Evolutionary conservation across 1,140 invertebrate species (phyloP).

Genomic region (Drosophila santomea): DNA sequence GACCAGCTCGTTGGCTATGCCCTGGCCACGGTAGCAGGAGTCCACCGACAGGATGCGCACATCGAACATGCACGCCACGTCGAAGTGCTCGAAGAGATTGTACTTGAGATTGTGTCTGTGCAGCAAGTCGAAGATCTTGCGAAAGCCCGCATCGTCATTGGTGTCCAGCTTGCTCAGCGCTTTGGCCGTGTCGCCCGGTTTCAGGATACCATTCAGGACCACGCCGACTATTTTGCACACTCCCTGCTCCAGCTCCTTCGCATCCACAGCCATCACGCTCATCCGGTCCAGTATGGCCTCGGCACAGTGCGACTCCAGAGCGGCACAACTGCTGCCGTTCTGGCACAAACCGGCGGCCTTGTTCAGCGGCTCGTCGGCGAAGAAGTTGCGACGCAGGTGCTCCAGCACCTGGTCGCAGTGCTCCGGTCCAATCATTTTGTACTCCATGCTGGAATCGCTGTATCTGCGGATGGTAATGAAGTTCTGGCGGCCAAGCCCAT

Average conservation of each 20-base stretch:
- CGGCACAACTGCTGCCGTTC: conserved; percentile 88
- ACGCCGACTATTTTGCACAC: conserved; percentile 88
- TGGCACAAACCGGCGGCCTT: conserved; percentile 89
- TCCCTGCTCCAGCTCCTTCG: not conserved
- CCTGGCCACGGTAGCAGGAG: conserved; percentile 88
- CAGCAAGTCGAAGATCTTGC: conserved; percentile 88
- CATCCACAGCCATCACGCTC: conserved; percentile 88
- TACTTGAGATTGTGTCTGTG: conserved; percentile 87
- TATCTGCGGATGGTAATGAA: not conserved
- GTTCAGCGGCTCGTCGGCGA: conserved; percentile 92
- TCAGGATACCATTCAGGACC: conserved; percentile 88
- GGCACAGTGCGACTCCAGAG: conserved; percentile 90
- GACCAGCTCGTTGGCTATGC: conserved; percentile 90
- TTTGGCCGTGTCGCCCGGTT: conserved; percentile 87
- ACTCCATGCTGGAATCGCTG: conserved; percentile 83
- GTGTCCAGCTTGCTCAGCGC: conserved; percentile 86
- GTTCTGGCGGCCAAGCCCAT: not conserved
- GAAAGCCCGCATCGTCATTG: conserved; percentile 87
- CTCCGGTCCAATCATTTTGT: conserved; percentile 85
- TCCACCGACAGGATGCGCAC: conserved; percentile 92
- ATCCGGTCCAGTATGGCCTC: conserved; percentile 89
- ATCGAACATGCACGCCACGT: conserved; percentile 91
- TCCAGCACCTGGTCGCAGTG: conserved; percentile 88
- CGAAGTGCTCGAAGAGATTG: conserved; percentile 88
- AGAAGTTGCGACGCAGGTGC: conserved; percentile 90